A percentile compares a stretch with the other conserved stretches of the same genome.
Conservation (phyloP, 92 coral and sea anemone species). For the Nematostella vectensis region DNA sequence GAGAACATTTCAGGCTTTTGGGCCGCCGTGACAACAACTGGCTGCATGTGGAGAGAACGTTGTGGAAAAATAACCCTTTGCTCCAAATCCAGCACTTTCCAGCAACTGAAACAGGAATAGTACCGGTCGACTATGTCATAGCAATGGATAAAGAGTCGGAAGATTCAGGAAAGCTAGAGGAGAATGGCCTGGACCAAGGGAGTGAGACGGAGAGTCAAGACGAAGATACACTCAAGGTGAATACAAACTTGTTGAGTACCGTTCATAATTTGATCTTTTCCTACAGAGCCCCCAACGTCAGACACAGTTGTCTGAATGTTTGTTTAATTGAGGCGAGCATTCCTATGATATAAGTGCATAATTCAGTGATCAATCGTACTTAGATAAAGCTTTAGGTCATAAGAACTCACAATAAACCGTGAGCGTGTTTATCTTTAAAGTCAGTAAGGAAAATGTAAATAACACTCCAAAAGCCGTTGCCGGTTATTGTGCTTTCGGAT, state of each 20-base stretch:
- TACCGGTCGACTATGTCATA: conserved; percentile 70
- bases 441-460: too few relatives aligned
- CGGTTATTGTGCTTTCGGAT: too few relatives aligned
- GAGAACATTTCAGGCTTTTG: conserved; percentile 73
- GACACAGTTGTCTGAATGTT: too few relatives aligned
- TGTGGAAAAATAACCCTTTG: conserved; percentile 56
- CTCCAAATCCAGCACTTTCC: conserved; percentile 55
- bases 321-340: too few relatives aligned
- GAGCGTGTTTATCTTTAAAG: too few relatives aligned
- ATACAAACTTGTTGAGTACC: not conserved
- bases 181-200: conserved; percentile 9
- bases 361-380: too few relatives aligned
- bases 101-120: conserved; percentile 67
- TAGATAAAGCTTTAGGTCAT: too few relatives aligned
- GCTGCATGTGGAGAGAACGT: conserved; percentile 77
- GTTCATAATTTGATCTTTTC: too few relatives aligned
- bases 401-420: too few relatives aligned
- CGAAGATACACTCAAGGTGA: conserved; percentile 39
- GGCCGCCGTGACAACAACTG: conserved; percentile 69
- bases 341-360: too few relatives aligned
- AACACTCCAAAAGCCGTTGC: too few relatives aligned
- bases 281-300: too few relatives aligned
- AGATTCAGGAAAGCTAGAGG: conserved; percentile 12
- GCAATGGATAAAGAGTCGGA: conserved; percentile 42
- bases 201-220: conserved; percentile 42